Evolutionary conservation across 1,140 invertebrate species (phyloP), one percentile per base, ranked within the genome.

Genomic region (Zaprionus africanus): DNA sequence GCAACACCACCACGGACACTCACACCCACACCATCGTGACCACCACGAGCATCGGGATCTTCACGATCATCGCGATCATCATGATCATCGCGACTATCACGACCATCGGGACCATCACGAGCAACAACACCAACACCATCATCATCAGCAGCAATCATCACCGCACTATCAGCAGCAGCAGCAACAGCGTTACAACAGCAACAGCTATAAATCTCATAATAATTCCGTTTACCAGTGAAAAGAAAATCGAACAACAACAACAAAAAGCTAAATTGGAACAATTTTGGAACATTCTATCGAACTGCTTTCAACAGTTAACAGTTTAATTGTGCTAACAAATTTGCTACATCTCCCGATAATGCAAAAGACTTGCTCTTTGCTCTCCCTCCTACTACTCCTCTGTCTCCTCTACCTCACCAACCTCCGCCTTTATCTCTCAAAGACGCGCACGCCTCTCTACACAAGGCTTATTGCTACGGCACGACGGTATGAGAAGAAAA

Each of bases 191-290:
- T 88, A 87, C 80, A 87, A 66, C 76, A 85, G 80, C 77, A 79
- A 79, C 69, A 90, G 82, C 88, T 91, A 87, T 73, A 91, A 92
- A 82, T 73, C 71, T 80, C 84, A 92, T 92, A 85, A 92, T 92
- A 92, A 92, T 92, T 92, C 90, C 90, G 90, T 92, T 92, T 92
- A 92, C 90, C 90, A 92, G 79, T 92, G 90, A 91, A 80, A 76
- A 64, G 63, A 62, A 62, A 71, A 63, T 58, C 60, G 41, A 79
- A 81, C 58, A 84, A 74, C 67, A 66, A 28, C 28, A 28, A 22
- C 22, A 31, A 9, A 31, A 31, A 36, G 31, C 53, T 62, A 70
- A 73, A 66, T 73, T 70, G 71, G 62, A 77, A 68, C 68, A 71
- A 77, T 82, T 91, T 88, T 84, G 75, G 76, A 73, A 82, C 62